Evolutionary conservation across 2,113 vertebrate species (phyloP), one percentile per base, ranked within the genome.

Genomic region (Chascanopsetta lugubris): DNA sequence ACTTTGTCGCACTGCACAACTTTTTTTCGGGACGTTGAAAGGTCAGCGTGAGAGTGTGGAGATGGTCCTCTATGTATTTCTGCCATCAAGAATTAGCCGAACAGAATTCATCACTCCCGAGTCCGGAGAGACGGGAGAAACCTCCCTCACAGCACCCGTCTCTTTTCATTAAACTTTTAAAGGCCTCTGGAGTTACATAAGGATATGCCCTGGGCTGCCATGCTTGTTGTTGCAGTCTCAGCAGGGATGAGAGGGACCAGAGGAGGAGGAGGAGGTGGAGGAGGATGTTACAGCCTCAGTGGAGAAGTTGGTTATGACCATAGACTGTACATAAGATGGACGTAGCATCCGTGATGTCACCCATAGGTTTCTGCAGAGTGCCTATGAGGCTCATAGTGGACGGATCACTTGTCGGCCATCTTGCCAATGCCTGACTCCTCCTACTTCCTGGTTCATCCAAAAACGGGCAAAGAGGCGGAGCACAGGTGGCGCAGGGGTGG

Each of bases 101-200:
- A 3, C 12, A 36, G 25, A 72, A 51, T 58, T n/a, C 7, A 2
- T 26, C 36, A 10, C 15, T 64, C 21, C n/a, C n/a, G 22, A 38
- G 62, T 57, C 27, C 40, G 32, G 9, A 45, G 60, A 67, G 15
- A 36, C 30, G 45, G 45, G n/a, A 55, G 65, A 64, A 59, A 20
- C 63, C 63, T 71, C 27, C 27, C 36, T 6, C 58, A 61, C 51
- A 53, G 51, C 60, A 51, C 26, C 26, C 27, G n/a, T 51, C 34
- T 64, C 22, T 80, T 70, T 74, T 70, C 75, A 80, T 88, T 71
- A 75, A 74, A 68, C 67, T 64, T 74, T 79, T 56, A 84, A 82
- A 79, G 54, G 53, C 30, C 67, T 77, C 46, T 65, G 32, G 40
- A 56, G 69, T 84, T 84, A 29, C 50, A 62, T 74, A 68, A 78